phyloP scores from a whole-genome alignment of 2,113 vertebrate species.

The Anarhynchus alexandrinus region DNA sequence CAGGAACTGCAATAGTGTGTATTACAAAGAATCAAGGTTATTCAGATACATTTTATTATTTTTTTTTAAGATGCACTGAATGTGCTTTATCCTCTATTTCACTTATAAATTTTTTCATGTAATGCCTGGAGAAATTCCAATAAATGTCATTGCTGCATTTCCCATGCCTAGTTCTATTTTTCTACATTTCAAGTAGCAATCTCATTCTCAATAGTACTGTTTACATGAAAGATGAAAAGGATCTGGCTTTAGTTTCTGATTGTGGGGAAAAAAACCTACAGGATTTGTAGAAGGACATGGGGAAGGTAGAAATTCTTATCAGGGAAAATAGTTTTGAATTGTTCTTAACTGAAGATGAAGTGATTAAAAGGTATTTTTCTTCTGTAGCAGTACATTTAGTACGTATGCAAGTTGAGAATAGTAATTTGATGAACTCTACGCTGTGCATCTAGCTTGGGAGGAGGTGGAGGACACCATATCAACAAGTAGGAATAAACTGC shows the following conservation, averaged over 20 bases:
- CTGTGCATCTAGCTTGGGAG: not conserved
- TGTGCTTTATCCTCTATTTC: slow-evolving; percentile 54
- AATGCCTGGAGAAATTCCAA: slow-evolving; percentile 71
- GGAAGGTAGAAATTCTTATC: not conserved
- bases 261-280: not conserved
- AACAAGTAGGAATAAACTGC: not conserved
- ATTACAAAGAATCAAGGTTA: slow-evolving; percentile 26
- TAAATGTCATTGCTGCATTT: slow-evolving; percentile 74
- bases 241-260: not conserved
- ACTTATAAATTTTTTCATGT: slow-evolving; percentile 51
- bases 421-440: not conserved
- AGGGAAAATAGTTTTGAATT: not conserved
- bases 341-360: not conserved
- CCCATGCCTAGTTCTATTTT: slow-evolving; percentile 24
- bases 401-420: not conserved
- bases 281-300: not conserved
- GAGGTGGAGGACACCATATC: not conserved
- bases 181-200: not conserved
- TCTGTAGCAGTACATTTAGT: not conserved
- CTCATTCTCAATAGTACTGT: not conserved
- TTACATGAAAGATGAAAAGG: not conserved
- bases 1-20: slow-evolving; percentile 20
- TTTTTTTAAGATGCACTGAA: slow-evolving; percentile 29
- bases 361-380: not conserved
- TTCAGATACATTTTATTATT: not conserved